Evolutionary conservation across 2,113 vertebrate species (phyloP).

Genomic region (Amphilophus citrinellus): DNA sequence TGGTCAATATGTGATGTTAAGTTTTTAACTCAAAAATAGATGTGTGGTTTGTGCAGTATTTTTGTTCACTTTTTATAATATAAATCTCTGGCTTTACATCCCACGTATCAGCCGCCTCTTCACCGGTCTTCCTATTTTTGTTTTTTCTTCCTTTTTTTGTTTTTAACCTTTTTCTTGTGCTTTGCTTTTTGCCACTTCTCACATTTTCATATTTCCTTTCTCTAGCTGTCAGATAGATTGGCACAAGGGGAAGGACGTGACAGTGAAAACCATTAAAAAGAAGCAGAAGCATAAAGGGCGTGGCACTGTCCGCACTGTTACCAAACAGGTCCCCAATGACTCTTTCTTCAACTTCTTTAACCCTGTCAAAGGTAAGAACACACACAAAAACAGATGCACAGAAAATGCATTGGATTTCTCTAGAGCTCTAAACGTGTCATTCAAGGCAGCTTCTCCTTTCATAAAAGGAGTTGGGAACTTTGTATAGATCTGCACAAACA

Average conservation of each 20-base stretch:
- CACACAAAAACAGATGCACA: not conserved
- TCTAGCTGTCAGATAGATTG: constrained; percentile 94
- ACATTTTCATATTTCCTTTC: not conserved
- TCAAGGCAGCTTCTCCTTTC: not conserved
- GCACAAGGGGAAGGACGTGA: constrained; percentile 98
- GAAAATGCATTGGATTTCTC: not conserved
- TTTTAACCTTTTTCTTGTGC: not conserved
- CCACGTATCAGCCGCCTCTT: constrained; percentile 38
- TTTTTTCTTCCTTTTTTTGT: not conserved
- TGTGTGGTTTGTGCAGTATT: constrained; percentile 8
- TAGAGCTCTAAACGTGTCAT: not conserved
- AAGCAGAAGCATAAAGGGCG: constrained; percentile 99
- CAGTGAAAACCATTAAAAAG: constrained; percentile 96
- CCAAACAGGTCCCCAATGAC: constrained; percentile 95
- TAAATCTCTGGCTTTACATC: constrained; percentile 26
- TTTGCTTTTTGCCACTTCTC: constrained; percentile 5
- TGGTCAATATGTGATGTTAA: not conserved
- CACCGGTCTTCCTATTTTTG: not conserved
- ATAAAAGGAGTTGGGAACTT: not conserved
- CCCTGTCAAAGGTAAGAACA: constrained; percentile 88
- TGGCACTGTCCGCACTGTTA: constrained; percentile 94
- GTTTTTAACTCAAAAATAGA: constrained; percentile 1
- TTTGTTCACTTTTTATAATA: constrained; percentile 10
- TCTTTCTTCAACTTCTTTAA: constrained; percentile 99
- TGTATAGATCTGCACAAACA: not conserved